Percentiles rank a stretch among this genome's conserved stretches.
Evolutionary conservation across 1,140 invertebrate genomes (phyloP).

Genomic region (Atopsyche davidsoni): DNA sequence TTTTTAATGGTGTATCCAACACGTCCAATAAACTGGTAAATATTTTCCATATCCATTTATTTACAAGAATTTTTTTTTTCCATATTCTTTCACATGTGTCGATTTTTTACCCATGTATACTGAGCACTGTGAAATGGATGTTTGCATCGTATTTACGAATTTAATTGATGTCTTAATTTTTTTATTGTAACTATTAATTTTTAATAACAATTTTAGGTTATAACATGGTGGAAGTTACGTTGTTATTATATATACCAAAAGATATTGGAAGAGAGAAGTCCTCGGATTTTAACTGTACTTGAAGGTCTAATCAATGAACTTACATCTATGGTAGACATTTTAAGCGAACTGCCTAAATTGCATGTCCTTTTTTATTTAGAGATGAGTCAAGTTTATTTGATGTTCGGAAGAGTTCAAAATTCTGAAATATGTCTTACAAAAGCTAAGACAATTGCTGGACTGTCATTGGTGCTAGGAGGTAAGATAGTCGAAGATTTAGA

Average conservation of each 20-base stretch:
- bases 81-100: too few relatives aligned
- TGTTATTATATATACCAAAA: conserved; percentile 66
- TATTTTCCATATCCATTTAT: too few relatives aligned
- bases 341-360: conserved; percentile 43
- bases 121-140: too few relatives aligned
- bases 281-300: conserved; percentile 55
- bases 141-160: too few relatives aligned
- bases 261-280: conserved; percentile 65
- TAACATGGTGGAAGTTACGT: conserved; percentile 70
- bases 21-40: conserved; percentile 38
- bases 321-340: conserved; percentile 37
- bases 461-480: conserved; percentile 64
- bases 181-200: not conserved
- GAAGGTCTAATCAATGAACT: conserved; percentile 53
- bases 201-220: conserved; percentile 37
- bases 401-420: conserved; percentile 65
- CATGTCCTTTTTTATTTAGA: conserved; percentile 68
- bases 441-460: conserved; percentile 54
- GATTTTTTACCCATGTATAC: too few relatives aligned
- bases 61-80: too few relatives aligned
- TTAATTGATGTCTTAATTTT: conserved; percentile 8
- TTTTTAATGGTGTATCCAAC: conserved; percentile 52
- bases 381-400: conserved; percentile 64
- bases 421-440: conserved; percentile 60
- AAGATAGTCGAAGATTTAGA: too few relatives aligned